These are phyloP conservation scores for Cossypha polioptera DNA, from an alignment of 2,797 vertebrate species.

Conservation along the genomic window DNA sequence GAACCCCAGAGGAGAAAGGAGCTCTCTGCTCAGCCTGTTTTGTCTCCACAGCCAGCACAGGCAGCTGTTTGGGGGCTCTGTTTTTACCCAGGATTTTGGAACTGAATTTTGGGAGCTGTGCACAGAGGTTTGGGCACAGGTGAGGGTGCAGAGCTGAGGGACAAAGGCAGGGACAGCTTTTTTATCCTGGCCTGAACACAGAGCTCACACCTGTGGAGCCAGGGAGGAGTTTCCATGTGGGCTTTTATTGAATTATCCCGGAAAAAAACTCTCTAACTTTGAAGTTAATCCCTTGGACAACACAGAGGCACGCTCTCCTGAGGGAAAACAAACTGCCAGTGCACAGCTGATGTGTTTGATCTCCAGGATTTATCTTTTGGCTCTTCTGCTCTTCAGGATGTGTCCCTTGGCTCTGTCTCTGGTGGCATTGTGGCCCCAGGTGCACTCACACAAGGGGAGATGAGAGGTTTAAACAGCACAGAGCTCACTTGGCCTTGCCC, in stretches of 20 bases:
- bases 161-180: not conserved
- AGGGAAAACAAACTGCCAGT: not conserved
- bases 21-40: not conserved
- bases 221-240: not conserved
- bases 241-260: conserved; percentile 9
- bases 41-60: not conserved
- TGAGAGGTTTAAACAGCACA: not conserved
- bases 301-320: not conserved
- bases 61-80: not conserved
- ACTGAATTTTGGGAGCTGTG: not conserved
- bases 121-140: not conserved
- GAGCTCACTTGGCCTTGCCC: not conserved
- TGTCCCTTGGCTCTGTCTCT: not conserved
- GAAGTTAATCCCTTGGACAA: conserved; percentile 67
- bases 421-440: not conserved
- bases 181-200: not conserved
- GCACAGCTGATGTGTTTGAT: not conserved
- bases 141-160: not conserved
- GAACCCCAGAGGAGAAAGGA: not conserved
- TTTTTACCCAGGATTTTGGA: fast-evolving
- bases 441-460: not conserved
- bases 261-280: conserved; percentile 36
- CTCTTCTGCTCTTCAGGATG: not conserved
- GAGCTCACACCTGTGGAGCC: conserved; percentile 40
- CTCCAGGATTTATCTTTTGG: not conserved